Percentiles rank a stretch among this genome's conserved stretches.
phyloP scores from a whole-genome alignment of 2,797 vertebrate species.

The Eupleurogrammus muticus region DNA sequence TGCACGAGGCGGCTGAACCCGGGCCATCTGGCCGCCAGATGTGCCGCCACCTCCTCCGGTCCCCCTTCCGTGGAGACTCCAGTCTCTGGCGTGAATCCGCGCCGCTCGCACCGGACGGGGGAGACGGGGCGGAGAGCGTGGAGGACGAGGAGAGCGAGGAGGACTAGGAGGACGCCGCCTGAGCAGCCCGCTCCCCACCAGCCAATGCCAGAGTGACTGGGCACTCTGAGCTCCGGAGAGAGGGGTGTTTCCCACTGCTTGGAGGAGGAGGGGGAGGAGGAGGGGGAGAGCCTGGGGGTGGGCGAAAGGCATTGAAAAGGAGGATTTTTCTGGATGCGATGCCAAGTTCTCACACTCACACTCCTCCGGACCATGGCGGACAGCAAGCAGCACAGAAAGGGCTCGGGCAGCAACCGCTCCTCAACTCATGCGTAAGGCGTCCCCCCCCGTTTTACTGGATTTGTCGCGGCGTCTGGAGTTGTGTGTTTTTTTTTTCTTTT shows the following conservation, averaged over 20 bases:
- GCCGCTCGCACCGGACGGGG: constrained; percentile 51
- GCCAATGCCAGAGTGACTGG: constrained; percentile 59
- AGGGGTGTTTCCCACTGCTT: constrained; percentile 70
- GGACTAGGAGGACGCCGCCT: constrained; percentile 34
- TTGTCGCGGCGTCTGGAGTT: constrained; percentile 11
- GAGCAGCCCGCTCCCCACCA: constrained; percentile 23
- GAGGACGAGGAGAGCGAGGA: constrained; percentile 49
- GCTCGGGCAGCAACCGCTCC: constrained; percentile 55
- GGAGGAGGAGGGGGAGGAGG: constrained; percentile 10
- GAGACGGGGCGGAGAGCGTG: constrained; percentile 37
- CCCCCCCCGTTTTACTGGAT: constrained; percentile 27
- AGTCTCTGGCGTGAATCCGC: constrained; percentile 52
- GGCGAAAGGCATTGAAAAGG: constrained; percentile 50
- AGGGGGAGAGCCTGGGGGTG: constrained; percentile 24
- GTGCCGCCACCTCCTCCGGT: constrained; percentile 62
- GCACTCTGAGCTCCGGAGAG: constrained; percentile 54
- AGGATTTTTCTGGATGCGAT: constrained; percentile 67
- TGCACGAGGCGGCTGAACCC: constrained; percentile 56
- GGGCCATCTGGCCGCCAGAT: constrained; percentile 84
- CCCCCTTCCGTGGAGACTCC: constrained; percentile 52
- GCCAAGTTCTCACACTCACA: constrained; percentile 80
- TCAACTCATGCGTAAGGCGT: constrained; percentile 69
- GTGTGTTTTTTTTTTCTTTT: constrained; percentile 30
- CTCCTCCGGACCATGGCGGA: constrained; percentile 77
- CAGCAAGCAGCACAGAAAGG: constrained; percentile 72